These are phyloP conservation scores for Cydia fagiglandana DNA, from an alignment of 1,140 invertebrate species.

Conservation along the genomic window DNA sequence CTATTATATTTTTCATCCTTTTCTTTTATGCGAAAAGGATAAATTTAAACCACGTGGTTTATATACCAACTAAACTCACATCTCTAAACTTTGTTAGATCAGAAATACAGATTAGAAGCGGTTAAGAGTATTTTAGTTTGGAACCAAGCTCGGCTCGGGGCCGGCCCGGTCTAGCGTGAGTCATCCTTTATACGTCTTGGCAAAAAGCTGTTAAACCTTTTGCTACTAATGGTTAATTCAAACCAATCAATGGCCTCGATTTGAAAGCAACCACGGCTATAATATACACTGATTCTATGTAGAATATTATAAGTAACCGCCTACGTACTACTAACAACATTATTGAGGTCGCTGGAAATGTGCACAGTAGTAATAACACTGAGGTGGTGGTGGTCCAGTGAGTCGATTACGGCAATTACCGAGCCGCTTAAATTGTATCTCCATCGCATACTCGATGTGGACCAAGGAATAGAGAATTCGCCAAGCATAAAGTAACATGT, in stretches of 20 bases:
- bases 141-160: no score
- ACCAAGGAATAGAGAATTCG: background rate
- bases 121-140: no score
- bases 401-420: conserved; percentile 9
- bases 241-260: background rate
- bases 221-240: no score
- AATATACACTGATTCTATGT: no score
- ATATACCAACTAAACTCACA: no score
- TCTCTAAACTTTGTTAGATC: no score
- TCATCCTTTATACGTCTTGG: background rate
- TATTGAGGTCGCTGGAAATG: background rate
- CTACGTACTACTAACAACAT: background rate
- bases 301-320: background rate
- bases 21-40: no score
- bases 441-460: background rate
- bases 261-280: background rate
- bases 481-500: background rate
- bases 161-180: no score
- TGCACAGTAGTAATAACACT: conserved; percentile 6
- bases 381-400: background rate
- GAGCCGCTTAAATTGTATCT: background rate
- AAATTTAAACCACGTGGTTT: no score
- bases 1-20: no score
- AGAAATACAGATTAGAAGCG: no score
- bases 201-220: no score